phyloP scores from a whole-genome alignment of 2,113 vertebrate species.

The Notarius lentiginosus region DNA sequence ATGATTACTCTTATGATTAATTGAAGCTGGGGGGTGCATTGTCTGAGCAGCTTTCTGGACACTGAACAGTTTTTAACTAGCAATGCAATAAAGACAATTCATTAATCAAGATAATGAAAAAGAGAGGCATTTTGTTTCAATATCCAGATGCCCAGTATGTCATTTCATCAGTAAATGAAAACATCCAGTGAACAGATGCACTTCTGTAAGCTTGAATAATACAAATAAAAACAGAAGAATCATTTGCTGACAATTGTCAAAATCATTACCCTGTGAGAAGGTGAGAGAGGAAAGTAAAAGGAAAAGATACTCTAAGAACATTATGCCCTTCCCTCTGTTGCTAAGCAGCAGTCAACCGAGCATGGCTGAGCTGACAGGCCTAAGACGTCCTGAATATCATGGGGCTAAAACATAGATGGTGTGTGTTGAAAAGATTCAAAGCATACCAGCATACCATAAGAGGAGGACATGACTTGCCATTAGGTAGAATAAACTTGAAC shows the following conservation, averaged over 20 bases:
- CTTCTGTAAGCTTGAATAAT: too few relatives aligned
- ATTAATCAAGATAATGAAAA: neutral
- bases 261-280: conserved; percentile 18
- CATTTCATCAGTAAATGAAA: conserved; percentile 1
- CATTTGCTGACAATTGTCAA: conserved; percentile 10
- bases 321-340: conserved; percentile 49
- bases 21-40: conserved; percentile 61
- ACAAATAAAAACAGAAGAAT: neutral
- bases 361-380: conserved; percentile 50
- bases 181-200: neutral
- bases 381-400: conserved; percentile 40
- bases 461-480: conserved; percentile 6
- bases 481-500: neutral
- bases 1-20: conserved; percentile 68
- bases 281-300: conserved; percentile 11
- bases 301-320: conserved; percentile 35
- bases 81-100: neutral
- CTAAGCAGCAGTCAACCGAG: conserved; percentile 59
- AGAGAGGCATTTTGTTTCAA: neutral
- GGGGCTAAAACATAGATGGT: conserved; percentile 10
- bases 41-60: conserved; percentile 18
- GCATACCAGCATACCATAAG: neutral
- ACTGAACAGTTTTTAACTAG: conserved; percentile 8
- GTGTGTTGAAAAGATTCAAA: conserved; percentile 22
- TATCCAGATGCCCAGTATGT: neutral